Conservation (phyloP, 2,888 invertebrate species). For the Pachliopta kotzebuea region DNA sequence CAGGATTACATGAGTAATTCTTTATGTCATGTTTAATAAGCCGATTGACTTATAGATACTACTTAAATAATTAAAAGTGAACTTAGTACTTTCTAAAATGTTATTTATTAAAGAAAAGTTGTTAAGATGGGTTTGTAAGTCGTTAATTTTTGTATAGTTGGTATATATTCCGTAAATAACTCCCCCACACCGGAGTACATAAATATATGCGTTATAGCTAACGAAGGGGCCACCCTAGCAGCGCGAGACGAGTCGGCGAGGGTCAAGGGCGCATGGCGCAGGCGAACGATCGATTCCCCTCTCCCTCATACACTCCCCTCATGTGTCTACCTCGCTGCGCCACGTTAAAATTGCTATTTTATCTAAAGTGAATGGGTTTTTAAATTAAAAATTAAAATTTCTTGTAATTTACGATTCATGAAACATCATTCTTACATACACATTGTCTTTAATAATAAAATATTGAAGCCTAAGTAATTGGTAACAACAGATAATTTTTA, state of each 20-base stretch:
- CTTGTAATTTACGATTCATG: neutral
- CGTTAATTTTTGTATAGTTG: neutral
- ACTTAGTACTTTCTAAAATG: too few species aligned
- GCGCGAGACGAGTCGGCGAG: constrained; percentile 39
- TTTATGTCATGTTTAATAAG: too few species aligned
- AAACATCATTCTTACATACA: neutral
- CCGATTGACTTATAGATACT: too few species aligned
- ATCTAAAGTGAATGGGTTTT: neutral
- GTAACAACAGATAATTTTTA: too few species aligned
- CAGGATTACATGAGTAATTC: too few species aligned
- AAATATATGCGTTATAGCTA: constrained; percentile 11
- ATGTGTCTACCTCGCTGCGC: constrained; percentile 13
- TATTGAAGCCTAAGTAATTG: too few species aligned
- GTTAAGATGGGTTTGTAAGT: too few species aligned
- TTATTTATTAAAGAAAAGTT: too few species aligned
- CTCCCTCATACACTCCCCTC: constrained; percentile 16
- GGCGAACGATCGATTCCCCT: constrained; percentile 39
- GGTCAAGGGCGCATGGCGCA: constrained; percentile 64
- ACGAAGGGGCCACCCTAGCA: constrained; percentile 25
- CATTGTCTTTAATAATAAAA: too few species aligned
- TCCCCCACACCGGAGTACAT: constrained; percentile 18
- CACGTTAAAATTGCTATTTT: constrained; percentile 1
- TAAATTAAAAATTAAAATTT: neutral
- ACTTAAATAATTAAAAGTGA: too few species aligned
- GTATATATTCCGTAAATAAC: constrained; percentile 20